These are phyloP conservation scores for Myripristis murdjan DNA, from an alignment of 2,797 vertebrate genomes.

Conservation along the genomic window DNA sequence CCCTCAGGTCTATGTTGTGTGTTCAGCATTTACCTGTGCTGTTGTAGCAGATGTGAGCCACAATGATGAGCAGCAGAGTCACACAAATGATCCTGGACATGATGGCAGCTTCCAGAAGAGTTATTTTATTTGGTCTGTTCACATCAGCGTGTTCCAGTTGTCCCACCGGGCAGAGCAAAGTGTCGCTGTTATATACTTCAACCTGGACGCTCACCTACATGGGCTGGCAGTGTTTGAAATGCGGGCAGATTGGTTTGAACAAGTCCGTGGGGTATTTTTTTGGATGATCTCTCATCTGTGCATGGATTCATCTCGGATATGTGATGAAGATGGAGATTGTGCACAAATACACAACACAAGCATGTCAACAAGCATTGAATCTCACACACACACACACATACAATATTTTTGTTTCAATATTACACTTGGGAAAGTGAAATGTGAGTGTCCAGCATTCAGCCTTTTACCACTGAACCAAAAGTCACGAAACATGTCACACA, in stretches of 20 bases:
- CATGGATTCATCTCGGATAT: conserved; percentile 24
- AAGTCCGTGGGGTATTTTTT: conserved; percentile 29
- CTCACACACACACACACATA: conserved; percentile 4
- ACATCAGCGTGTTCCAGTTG: neutral
- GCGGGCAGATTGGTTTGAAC: conserved; percentile 48
- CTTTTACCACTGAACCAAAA: no score
- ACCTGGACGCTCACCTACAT: neutral
- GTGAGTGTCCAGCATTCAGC: no score
- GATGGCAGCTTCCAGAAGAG: neutral
- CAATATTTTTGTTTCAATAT: no score
- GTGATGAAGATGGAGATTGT: conserved; percentile 43
- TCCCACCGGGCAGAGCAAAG: neutral
- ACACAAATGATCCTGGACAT: conserved; percentile 69
- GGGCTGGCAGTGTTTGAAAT: neutral
- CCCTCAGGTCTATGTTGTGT: accelerated
- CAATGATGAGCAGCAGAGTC: conserved; percentile 59
- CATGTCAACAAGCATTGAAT: neutral
- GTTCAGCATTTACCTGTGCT: conserved; percentile 44
- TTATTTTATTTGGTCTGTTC: neutral
- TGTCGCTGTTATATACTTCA: conserved; percentile 41
- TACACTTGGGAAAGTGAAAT: no score
- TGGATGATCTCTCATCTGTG: conserved; percentile 9
- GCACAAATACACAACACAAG: neutral
- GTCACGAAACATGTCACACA: no score
- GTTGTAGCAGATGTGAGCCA: conserved; percentile 33